Evolutionary conservation across 2,113 vertebrate species (phyloP), one percentile per base, ranked within the genome.

Genomic region (Epinephelus fuscoguttatus): DNA sequence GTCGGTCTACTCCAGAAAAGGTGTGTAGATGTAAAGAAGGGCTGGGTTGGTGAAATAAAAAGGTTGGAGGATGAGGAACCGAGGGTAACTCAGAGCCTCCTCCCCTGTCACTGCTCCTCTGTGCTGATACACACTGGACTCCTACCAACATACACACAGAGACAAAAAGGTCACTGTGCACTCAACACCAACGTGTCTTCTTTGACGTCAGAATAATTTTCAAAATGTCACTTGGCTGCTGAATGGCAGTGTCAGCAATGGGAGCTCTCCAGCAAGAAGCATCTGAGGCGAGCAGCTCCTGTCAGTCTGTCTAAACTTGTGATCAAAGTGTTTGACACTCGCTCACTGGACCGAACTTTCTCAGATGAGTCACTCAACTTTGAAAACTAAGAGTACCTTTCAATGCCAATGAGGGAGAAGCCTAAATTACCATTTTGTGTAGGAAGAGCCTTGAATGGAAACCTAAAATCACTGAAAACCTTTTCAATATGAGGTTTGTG

Each of bases 211-310:
- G 79, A 79, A 62, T 78, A 17, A 6, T 52, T 91, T 86, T 86
- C 74, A 62, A 92, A 93, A 92, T 92, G 92, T 85, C 86, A 92
- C 80, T 89, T 84, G 92, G 91, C 84, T 82, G 52, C 70, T 33
- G 66, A 82, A 87, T 52, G 60, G 80, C 84, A 80, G 75, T 1
- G 40, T 91, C 90, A 90, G 90, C 88, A 83, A 10, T 12, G 2
- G 60, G 73, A 56, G 50, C 45, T 79, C 68, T 87, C 84, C 62
- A 49, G 75, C 60, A 50, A 81, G 70, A 50, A 68, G 68, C 52
- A 62, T 81, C 56, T 66, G 40, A 80, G 80, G 55, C 42, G 2
- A 74, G 59, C 74, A 73, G 79, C 77, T 84, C 68, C 78, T 55
- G 80, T 68, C 83, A 81, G 55, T 27, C 67, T 19, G 77, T 47